Conservation (phyloP, 2,888 invertebrate genomes). For the Neocrepidodera transversa region DNA sequence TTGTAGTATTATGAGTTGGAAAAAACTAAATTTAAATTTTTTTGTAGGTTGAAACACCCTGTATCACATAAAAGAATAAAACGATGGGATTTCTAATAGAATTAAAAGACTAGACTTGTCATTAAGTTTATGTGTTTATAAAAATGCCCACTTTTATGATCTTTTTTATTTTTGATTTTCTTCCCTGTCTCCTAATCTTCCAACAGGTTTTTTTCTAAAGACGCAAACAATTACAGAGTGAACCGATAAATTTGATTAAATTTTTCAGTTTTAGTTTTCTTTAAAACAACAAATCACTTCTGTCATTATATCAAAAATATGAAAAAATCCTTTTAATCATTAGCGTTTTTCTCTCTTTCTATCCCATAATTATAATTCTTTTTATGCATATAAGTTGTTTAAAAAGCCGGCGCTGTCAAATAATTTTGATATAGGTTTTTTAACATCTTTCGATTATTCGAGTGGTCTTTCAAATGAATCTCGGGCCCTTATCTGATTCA, state of each 20-base stretch:
- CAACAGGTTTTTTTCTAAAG: too few relatives aligned
- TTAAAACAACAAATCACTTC: neutral
- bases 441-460: slow-evolving; percentile 44
- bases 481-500: slow-evolving; percentile 57
- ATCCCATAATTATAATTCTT: slow-evolving; percentile 39
- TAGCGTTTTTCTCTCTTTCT: neutral
- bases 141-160: neutral
- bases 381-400: slow-evolving; percentile 38
- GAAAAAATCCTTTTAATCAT: slow-evolving; percentile 19
- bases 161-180: slow-evolving; percentile 6
- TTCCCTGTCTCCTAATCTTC: too few relatives aligned
- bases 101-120: slow-evolving; percentile 9
- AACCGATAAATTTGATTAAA: too few relatives aligned
- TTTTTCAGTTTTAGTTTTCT: too few relatives aligned
- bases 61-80: slow-evolving; percentile 1
- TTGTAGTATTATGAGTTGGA: too few relatives aligned
- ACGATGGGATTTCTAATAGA: slow-evolving; percentile 15
- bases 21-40: too few relatives aligned
- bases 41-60: too few relatives aligned
- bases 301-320: slow-evolving; percentile 19
- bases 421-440: slow-evolving; percentile 46
- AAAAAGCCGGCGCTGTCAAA: slow-evolving; percentile 43
- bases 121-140: slow-evolving; percentile 13
- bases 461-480: slow-evolving; percentile 56
- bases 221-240: too few relatives aligned